Percentiles rank a stretch among this genome's conserved stretches.
phyloP scores from a whole-genome alignment of 2,113 vertebrate species.

The Hippopotamus amphibius region DNA sequence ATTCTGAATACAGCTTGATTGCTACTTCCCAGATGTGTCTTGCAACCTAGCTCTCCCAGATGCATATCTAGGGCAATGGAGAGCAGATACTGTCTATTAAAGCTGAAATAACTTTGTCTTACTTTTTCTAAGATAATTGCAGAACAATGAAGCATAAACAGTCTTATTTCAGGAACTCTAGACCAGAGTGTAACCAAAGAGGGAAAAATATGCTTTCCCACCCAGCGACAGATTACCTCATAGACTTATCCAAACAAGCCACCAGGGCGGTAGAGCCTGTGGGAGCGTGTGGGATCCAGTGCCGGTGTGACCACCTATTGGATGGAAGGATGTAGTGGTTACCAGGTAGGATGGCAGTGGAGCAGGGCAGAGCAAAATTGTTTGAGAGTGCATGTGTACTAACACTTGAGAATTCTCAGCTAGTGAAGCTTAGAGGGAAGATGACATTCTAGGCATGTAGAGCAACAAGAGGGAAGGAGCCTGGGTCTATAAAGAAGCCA shows the following conservation, averaged over 20 bases:
- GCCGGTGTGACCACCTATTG: neutral
- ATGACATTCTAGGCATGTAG: neutral
- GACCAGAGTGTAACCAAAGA: neutral
- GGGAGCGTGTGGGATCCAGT: neutral
- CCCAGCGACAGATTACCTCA: neutral
- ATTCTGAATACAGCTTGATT: neutral
- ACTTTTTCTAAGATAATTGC: neutral
- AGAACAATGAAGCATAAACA: neutral
- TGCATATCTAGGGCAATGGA: neutral
- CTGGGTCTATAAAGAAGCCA: neutral
- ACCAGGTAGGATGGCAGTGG: neutral
- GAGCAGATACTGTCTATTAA: neutral
- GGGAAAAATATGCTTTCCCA: neutral
- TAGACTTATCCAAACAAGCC: neutral
- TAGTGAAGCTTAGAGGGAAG: neutral
- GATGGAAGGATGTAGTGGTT: neutral
- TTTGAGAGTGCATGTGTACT: neutral
- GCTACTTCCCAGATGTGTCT: neutral
- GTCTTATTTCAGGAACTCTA: neutral
- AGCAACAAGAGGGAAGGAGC: neutral
- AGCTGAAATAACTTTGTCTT: neutral
- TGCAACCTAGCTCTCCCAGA: neutral
- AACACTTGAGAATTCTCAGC: neutral
- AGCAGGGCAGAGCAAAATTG: neutral
- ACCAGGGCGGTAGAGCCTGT: neutral